These are phyloP conservation scores for Megalopta genalis DNA, from an alignment of 1,140 invertebrate species.

Conservation along the genomic window DNA sequence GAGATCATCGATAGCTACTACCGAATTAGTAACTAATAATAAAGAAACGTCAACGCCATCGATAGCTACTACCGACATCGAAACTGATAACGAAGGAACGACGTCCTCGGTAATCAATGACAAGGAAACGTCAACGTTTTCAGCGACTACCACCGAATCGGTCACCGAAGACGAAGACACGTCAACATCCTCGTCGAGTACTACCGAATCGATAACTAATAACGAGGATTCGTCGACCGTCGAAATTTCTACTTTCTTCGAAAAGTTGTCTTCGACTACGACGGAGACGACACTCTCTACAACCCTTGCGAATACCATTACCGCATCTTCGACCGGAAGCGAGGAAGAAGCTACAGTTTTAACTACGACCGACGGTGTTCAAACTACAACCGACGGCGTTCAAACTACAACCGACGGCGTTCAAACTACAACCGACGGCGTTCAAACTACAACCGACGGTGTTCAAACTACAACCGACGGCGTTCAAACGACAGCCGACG, in stretches of 20 bases:
- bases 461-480: not conserved
- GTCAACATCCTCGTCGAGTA: not conserved
- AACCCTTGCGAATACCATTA: slow-evolving; percentile 3
- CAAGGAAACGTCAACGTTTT: not conserved
- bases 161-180: not conserved
- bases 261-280: too few species aligned
- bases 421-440: not conserved
- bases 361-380: not conserved
- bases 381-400: not conserved
- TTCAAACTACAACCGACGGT: not conserved
- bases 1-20: not conserved
- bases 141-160: too few species aligned
- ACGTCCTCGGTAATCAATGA: not conserved
- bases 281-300: not conserved
- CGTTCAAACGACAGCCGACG: too few species aligned
- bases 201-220: not conserved
- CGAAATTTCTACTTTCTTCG: not conserved
- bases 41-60: not conserved
- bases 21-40: not conserved
- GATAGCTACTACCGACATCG: not conserved
- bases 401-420: slow-evolving; percentile 3
- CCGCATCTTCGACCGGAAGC: not conserved
- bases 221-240: not conserved
- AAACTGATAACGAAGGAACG: not conserved
- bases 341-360: not conserved